phyloP scores from a whole-genome alignment of 2,888 invertebrate species.

The Cepaea hortensis region DNA sequence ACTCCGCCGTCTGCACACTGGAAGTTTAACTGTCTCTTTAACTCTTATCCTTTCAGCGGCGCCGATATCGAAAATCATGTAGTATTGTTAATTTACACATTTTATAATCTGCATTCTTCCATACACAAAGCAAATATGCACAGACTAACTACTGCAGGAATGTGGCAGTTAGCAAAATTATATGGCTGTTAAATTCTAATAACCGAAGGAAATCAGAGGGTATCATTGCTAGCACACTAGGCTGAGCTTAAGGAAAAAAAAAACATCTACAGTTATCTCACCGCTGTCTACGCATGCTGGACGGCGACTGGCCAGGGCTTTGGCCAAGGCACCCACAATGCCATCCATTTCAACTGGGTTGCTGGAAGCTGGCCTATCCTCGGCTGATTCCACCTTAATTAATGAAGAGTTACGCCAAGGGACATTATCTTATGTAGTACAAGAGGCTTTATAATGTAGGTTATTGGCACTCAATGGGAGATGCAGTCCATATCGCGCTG shows the following conservation, averaged over 20 bases:
- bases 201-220: background rate
- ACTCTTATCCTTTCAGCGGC: too few species aligned
- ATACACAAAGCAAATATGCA: background rate
- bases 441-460: background rate
- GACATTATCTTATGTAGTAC: background rate
- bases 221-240: background rate
- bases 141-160: background rate
- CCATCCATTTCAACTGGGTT: conserved; percentile 76
- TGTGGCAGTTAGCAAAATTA: background rate
- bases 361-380: conserved; percentile 41
- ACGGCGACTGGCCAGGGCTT: conserved; percentile 88
- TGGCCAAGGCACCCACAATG: conserved; percentile 90
- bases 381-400: conserved; percentile 44
- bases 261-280: conserved; percentile 42
- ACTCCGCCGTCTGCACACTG: too few species aligned
- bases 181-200: conserved; percentile 9
- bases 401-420: conserved; percentile 21
- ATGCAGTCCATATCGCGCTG: too few species aligned
- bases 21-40: too few species aligned
- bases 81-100: too few species aligned
- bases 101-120: background rate
- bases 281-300: conserved; percentile 53
- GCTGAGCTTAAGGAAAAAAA: background rate
- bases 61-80: too few species aligned
- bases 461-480: too few species aligned